Conservation (phyloP, 2,888 invertebrate species). For the Ichneumoninae sp. region DNA sequence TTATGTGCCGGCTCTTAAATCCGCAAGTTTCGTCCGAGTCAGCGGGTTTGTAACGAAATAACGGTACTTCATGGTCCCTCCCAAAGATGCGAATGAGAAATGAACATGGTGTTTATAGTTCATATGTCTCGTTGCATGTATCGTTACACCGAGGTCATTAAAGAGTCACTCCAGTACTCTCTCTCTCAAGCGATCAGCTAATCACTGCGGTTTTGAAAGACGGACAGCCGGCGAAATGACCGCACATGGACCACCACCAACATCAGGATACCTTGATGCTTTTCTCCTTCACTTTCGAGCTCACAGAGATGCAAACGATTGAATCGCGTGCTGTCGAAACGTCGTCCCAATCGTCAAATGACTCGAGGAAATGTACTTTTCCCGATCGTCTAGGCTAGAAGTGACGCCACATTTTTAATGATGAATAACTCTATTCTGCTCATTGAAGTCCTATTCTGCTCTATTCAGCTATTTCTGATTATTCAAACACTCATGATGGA, state of each 20-base stretch:
- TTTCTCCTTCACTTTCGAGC: slow-evolving; percentile 15
- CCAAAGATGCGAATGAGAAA: slow-evolving; percentile 10
- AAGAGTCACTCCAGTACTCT: not conserved
- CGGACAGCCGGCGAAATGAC: slow-evolving; percentile 6
- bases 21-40: slow-evolving; percentile 12
- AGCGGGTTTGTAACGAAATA: not conserved
- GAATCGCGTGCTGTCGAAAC: slow-evolving; percentile 48
- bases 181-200: slow-evolving; percentile 12
- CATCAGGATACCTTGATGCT: slow-evolving; percentile 36
- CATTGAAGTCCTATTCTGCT: too few relatives aligned
- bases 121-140: slow-evolving; percentile 46
- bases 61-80: slow-evolving; percentile 12
- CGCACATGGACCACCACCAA: slow-evolving; percentile 47
- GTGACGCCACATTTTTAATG: too few relatives aligned
- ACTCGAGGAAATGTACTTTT: not conserved
- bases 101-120: slow-evolving; percentile 48
- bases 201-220: slow-evolving; percentile 40
- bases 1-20: slow-evolving; percentile 1
- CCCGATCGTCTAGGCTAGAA: not conserved
- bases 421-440: too few relatives aligned
- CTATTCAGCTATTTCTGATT: too few relatives aligned
- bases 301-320: slow-evolving; percentile 48
- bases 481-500: too few relatives aligned
- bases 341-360: not conserved
- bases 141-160: slow-evolving; percentile 1